Conservation (phyloP, 2,113 vertebrate species). For the Microtus ochrogaster region DNA sequence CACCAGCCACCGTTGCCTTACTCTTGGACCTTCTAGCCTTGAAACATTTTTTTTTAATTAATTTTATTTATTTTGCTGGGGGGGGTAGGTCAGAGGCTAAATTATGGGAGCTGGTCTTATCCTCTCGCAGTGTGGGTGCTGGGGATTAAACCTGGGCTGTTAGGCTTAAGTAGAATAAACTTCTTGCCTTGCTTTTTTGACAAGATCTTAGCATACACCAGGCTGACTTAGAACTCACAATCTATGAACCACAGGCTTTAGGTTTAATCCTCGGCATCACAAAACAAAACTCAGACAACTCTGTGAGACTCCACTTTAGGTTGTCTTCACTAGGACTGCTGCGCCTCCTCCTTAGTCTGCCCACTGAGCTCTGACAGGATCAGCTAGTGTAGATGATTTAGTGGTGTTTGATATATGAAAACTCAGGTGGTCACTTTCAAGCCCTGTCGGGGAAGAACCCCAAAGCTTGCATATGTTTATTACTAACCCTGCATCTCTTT, state of each 20-base stretch:
- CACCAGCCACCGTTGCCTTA: not conserved
- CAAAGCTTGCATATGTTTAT: not conserved
- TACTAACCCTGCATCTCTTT: no score
- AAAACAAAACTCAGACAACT: not conserved
- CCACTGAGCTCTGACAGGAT: not conserved
- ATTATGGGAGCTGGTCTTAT: not conserved
- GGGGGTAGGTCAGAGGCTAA: not conserved
- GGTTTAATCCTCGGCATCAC: not conserved
- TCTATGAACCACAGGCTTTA: no score
- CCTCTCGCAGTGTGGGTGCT: not conserved
- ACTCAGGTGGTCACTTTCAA: not conserved
- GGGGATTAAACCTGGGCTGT: not conserved
- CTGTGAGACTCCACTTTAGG: not conserved
- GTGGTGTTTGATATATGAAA: not conserved
- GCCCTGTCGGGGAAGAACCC: not conserved
- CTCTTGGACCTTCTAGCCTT: not conserved
- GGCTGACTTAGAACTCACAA: not conserved
- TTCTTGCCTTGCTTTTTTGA: not conserved
- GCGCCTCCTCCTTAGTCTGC: not conserved
- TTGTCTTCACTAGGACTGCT: not conserved
- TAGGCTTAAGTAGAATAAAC: not conserved
- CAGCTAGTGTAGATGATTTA: not conserved
- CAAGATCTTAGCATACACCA: not conserved
- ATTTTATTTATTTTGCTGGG: not conserved
- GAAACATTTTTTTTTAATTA: not conserved